These are phyloP conservation scores for Latrodectus hesperus DNA, from an alignment of 2,888 invertebrate genomes.

Conservation along the genomic window DNA sequence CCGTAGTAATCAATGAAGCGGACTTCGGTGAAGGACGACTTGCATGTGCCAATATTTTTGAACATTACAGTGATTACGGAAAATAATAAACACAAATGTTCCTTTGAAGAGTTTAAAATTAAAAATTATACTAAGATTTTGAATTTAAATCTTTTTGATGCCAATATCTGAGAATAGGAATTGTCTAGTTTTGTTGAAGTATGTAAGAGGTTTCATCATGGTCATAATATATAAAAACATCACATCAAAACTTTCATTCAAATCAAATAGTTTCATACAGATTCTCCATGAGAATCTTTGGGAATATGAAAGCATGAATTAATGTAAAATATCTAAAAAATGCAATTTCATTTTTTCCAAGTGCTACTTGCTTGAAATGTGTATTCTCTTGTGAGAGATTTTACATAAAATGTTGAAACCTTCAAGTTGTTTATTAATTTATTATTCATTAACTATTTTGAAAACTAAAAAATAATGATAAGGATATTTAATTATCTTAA, in stretches of 20 bases:
- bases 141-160: not conserved
- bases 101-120: not conserved
- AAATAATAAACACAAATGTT: slow-evolving; percentile 37
- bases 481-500: too few species aligned
- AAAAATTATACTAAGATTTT: not conserved
- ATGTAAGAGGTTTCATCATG: slow-evolving; percentile 17
- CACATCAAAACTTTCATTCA: slow-evolving; percentile 43
- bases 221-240: slow-evolving; percentile 29
- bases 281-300: slow-evolving; percentile 51
- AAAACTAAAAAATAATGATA: too few species aligned
- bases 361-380: slow-evolving; percentile 26
- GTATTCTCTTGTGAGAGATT: slow-evolving; percentile 39
- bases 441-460: too few species aligned
- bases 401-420: not conserved
- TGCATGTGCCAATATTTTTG: slow-evolving; percentile 88
- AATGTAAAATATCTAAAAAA: not conserved
- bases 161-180: slow-evolving; percentile 14
- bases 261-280: slow-evolving; percentile 16
- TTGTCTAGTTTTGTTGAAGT: slow-evolving; percentile 18
- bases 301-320: slow-evolving; percentile 1
- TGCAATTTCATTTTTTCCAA: slow-evolving; percentile 2
- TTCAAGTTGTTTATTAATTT: too few species aligned
- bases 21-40: slow-evolving; percentile 83
- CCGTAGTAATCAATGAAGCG: slow-evolving; percentile 89
- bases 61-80: slow-evolving; percentile 68